Evolutionary conservation across 1,140 invertebrate genomes (phyloP), one percentile per base, ranked within the genome.

Genomic region (Vanessa atalanta): DNA sequence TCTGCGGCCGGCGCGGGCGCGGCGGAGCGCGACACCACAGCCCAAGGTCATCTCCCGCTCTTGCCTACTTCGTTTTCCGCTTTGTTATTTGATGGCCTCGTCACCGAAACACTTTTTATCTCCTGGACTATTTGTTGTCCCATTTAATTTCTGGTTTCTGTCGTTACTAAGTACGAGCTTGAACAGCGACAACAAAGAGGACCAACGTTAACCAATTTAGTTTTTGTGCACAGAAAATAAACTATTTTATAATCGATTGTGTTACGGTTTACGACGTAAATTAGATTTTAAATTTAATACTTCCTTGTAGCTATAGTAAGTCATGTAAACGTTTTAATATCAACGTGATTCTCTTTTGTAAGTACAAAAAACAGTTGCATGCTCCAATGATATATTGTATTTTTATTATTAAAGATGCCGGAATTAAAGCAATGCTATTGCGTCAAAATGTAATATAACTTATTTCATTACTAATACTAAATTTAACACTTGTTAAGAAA

Each of bases 41-140:
- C 51, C 83, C 88, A 90, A 92, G 88, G 88, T 82, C 86, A 81
- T 71, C 61, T 78, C 72, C 69, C 65, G 74, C 75, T 78, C 76
- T 75, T 79, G 80, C 80, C 83, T 80, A 76, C 68, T 74, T 72
- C 77, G 78, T 80, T 86, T 88, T 88, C 83, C 83, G 84, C 76
- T 77, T 81, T 81, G 84, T 83, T 82, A 80, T 84, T 75, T 50
- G 65, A 60, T 80, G 83, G 77, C 85, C 85, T 87, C 87, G 85
- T 68, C 72, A 77, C 79, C 78, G 78, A 72, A 76, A 74, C 71
- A 80, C 68, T 88, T 89, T 89, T 89, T 87, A 83, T 77, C 77
- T 76, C 70, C 70, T 70, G 65, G 61, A 73, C 73, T 79, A 55
- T 79, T 75, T 73, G 61, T 77, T 74, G 79, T 72, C 79, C 80